Conservation (phyloP, 2,888 invertebrate genomes). For the Thyatira batis region DNA sequence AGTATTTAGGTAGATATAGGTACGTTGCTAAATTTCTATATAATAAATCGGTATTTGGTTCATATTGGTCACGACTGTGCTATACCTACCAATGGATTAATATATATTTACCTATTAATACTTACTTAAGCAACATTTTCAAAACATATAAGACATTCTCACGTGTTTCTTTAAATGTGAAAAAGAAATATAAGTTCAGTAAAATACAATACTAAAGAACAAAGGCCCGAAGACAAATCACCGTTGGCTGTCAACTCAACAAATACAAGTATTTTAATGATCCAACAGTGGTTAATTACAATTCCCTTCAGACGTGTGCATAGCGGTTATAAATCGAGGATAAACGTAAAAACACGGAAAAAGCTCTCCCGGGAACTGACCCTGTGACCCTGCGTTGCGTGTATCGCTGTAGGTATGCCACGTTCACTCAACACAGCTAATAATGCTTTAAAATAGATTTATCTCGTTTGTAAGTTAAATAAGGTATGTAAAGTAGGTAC, state of each 20-base stretch:
- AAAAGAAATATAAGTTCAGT: neutral
- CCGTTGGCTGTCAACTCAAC: slow-evolving; percentile 55
- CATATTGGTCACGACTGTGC: too few species aligned
- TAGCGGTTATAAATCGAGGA: slow-evolving; percentile 54
- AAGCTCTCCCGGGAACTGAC: slow-evolving; percentile 50
- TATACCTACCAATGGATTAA: neutral
- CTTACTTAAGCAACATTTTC: neutral
- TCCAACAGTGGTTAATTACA: slow-evolving; percentile 63
- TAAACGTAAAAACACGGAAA: slow-evolving; percentile 51
- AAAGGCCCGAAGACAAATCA: slow-evolving; percentile 67
- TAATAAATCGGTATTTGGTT: too few species aligned
- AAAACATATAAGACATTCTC: slow-evolving; percentile 6
- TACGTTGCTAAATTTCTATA: too few species aligned
- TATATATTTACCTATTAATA: neutral
- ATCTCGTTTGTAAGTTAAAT: slow-evolving; percentile 9
- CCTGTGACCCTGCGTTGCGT: slow-evolving; percentile 33
- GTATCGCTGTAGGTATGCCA: slow-evolving; percentile 6
- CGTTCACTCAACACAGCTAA: slow-evolving; percentile 5
- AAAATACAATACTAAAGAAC: slow-evolving; percentile 35
- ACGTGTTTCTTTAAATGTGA: slow-evolving; percentile 2
- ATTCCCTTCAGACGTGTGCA: slow-evolving; percentile 52
- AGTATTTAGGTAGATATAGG: too few species aligned
- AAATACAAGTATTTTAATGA: slow-evolving; percentile 78
- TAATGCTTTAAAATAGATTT: slow-evolving; percentile 17
- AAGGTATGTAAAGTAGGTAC: slow-evolving; percentile 7